Conservation (phyloP, 2,888 invertebrate genomes). For the Candidula unifasciata region DNA sequence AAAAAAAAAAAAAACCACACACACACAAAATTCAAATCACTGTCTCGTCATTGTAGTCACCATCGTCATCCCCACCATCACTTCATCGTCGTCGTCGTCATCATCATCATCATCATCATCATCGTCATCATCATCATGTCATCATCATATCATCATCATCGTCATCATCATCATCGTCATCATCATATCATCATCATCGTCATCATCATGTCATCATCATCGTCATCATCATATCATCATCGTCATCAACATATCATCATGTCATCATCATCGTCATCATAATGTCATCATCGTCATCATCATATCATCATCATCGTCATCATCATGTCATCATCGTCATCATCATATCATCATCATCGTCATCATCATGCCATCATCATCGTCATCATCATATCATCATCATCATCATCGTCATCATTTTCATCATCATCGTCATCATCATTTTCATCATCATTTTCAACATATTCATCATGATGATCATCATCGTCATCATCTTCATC, state of each 20-base stretch:
- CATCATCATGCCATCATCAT: neutral
- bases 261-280: neutral
- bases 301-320: neutral
- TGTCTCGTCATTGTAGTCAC: too few species aligned
- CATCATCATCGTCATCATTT: neutral
- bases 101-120: neutral
- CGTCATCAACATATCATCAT: neutral
- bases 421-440: neutral
- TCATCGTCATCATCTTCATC: constrained; percentile 20
- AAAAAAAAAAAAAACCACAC: too few species aligned
- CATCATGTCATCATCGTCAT: neutral
- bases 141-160: neutral
- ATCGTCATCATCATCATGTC: neutral
- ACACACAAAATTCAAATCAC: too few species aligned
- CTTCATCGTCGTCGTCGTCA: neutral
- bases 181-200: neutral
- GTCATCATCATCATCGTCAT: neutral
- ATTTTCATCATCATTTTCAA: neutral
- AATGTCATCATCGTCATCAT: neutral
- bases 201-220: neutral
- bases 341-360: neutral
- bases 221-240: neutral
- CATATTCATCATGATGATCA: neutral
- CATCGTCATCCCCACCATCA: neutral
- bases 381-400: neutral